Percentiles rank a stretch among this genome's conserved stretches.
Evolutionary conservation across 1,140 invertebrate genomes (phyloP).

Genomic region (Calosoma granatense): DNA sequence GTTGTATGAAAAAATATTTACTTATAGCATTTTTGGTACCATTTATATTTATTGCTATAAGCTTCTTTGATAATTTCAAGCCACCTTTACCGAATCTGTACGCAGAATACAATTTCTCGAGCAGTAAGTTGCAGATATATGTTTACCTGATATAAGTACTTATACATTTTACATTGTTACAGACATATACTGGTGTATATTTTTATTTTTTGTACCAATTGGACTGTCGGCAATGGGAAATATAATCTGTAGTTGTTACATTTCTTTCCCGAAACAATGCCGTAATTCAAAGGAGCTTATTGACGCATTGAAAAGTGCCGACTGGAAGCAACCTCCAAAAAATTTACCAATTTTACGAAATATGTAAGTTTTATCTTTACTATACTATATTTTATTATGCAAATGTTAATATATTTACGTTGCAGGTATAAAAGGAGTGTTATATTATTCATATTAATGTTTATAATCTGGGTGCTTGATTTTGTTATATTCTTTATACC

Average conservation of each 20-base stretch:
- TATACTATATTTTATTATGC: too few relatives aligned
- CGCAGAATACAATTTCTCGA: not conserved
- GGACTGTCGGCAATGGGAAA: not conserved
- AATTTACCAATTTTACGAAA: too few relatives aligned
- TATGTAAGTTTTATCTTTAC: too few relatives aligned
- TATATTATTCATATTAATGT: not conserved
- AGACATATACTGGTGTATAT: not conserved
- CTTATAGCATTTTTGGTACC: not conserved
- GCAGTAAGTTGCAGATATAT: not conserved
- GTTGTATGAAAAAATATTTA: not conserved
- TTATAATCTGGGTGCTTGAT: not conserved
- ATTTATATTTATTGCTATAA: not conserved
- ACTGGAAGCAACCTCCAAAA: too few relatives aligned
- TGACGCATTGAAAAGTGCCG: too few relatives aligned
- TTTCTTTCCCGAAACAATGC: not conserved
- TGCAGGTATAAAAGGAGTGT: not conserved
- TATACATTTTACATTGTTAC: not conserved
- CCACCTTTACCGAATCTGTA: not conserved
- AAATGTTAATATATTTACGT: too few relatives aligned
- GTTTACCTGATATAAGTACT: not conserved
- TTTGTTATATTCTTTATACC: not conserved
- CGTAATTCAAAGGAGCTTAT: not conserved
- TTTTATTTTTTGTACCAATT: too few relatives aligned
- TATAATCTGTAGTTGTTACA: not conserved
- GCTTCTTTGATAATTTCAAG: not conserved